Evolutionary conservation across 2,113 vertebrate genomes (phyloP).

Genomic region (Caracal caracal): DNA sequence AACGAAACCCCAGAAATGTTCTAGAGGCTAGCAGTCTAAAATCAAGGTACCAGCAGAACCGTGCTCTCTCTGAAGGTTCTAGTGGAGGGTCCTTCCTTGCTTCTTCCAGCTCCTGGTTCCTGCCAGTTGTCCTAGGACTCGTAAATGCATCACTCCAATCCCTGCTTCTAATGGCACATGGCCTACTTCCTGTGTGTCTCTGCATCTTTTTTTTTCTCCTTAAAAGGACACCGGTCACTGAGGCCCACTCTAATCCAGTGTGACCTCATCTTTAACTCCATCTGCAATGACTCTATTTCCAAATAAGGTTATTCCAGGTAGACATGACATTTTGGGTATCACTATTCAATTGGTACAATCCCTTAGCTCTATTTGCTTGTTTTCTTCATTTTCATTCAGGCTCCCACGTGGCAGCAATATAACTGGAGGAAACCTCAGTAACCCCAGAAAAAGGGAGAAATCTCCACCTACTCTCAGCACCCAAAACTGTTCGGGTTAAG

Average conservation of each 20-base stretch:
- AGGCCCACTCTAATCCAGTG: neutral
- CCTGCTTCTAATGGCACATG: neutral
- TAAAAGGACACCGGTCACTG: neutral
- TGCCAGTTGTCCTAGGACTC: neutral
- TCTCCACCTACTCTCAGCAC: neutral
- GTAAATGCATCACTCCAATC: neutral
- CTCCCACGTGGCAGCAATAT: neutral
- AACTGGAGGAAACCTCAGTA: neutral
- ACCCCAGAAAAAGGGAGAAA: neutral
- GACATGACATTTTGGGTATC: neutral
- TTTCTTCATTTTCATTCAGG: slow-evolving; percentile 5
- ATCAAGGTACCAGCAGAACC: neutral
- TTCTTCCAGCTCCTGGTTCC: neutral
- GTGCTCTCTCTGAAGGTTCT: neutral
- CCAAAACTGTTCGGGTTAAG: neutral
- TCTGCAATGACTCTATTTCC: neutral
- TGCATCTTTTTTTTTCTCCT: neutral
- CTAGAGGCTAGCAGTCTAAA: neutral
- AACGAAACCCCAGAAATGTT: neutral
- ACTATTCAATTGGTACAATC: neutral
- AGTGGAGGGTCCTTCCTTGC: neutral
- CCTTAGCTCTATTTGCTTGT: neutral
- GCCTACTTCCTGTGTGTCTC: neutral
- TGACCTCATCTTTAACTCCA: neutral
- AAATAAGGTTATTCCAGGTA: neutral